Evolutionary conservation across 2,888 invertebrate genomes (phyloP), one percentile per base, ranked within the genome.

Genomic region (Oxyteleia sp.): DNA sequence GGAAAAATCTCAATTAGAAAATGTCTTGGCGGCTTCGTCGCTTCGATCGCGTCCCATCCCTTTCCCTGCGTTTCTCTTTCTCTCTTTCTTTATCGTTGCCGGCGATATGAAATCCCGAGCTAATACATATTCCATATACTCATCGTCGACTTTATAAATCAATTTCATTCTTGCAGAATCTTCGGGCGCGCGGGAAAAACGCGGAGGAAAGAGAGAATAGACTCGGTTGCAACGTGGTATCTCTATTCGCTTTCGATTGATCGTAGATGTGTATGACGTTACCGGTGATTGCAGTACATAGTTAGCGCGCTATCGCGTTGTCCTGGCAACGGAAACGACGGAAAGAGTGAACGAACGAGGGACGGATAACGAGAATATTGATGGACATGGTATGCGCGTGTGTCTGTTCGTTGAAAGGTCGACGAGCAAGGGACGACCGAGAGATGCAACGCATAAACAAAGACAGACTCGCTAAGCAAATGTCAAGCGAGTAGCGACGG

Each of bases 331-430:
- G 80, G 76, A 80, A 84, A 71, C 80, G 79, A 69, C 59, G 66
- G 72, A 79, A 83, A 83, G 83, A 83, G 83, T 79, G 83, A 83
- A 83, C 79, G 80, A 84, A 84, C 76, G 84, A 63, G 80, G 64
- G 80, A 71, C 55, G 84, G 63, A 72, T 76, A 75, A 75, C 63
- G 72, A 80, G 75, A 80, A 80, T 76, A 84, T 84, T 84, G 80
- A 84, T 75, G 76, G 76, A 71, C 79, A 64, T 53, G 72, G 76
- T 76, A 66, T 55, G 82, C 63, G 79, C 64, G 71, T 61, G 69
- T 78, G 66, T 71, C 45, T 69, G 68, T 78, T 47, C 57, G 83
- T 57, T 74, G 69, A 83, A 79, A 83, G 83, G 79, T 83, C 79
- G 79, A 71, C 69, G 74, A 63, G 79, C 66, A 57, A 69, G 63